Evolutionary conservation across 1,140 invertebrate genomes (phyloP), one percentile per base, ranked within the genome.

Genomic region (Pinna nobilis): DNA sequence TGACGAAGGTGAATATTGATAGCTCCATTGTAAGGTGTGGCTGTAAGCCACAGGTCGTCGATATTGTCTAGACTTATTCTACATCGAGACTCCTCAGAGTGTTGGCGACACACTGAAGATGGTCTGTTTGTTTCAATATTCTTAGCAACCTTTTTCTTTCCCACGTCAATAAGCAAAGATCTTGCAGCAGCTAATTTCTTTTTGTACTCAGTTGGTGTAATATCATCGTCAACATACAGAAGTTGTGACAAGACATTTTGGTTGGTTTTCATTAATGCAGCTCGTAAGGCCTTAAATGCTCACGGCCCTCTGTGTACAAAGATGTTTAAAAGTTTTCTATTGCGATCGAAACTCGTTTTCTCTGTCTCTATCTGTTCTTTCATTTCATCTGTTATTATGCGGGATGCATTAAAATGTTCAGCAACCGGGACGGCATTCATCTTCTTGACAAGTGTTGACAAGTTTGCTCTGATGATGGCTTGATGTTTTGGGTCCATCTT

Each of bases 1-100:
- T 71, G 49, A 28, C 70, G 41, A 33, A 71, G 57, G n/a, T 71
- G 69, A 7, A 71, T 63, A 15, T 20, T 32, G n/a, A 71, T 41
- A 11, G 53, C 20, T 18, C 18, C 37, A 11, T 71, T 61, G 35
- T 33, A 71, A 32, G 53, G 53, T 33, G 20, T 3, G 53, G 53
- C 53, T 57, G 53, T 57, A 18, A 57, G 28, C 18, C 20, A 57
- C 3, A 57, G 53, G n/a, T 57, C 25, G 25, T 2, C 20, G 28
- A 32, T 18, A 33, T 57, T 32, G 30, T 57, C 53, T 32, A 57
- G 25, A 32, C 25, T 57, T 13, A 57, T 57, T 15, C 15, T 57
- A 18, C 53, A 57, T 57, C 53, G 53, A 4, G 25, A 3, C 20
- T 57, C 53, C 20, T 33, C 30, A 1, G 28, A 57, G 30, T 30